Evolutionary conservation across 2,888 invertebrate species (phyloP).

Genomic region (Alsophila aescularia): DNA sequence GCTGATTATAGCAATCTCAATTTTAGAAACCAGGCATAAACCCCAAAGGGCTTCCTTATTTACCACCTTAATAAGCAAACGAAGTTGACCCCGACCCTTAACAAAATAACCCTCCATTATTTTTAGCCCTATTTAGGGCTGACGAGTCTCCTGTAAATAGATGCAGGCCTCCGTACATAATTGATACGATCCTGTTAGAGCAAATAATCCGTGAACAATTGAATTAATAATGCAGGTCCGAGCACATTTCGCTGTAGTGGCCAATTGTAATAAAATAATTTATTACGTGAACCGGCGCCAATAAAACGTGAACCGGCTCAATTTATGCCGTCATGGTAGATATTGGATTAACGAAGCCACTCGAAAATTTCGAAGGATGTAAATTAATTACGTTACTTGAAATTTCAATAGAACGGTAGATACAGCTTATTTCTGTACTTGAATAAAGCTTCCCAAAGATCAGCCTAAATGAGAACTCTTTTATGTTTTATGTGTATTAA

Average conservation of each 20-base stretch:
- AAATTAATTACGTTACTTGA: background rate
- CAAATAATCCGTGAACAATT: conserved; percentile 52
- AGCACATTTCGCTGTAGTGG: conserved; percentile 33
- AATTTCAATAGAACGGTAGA: background rate
- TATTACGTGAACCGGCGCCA: conserved; percentile 41
- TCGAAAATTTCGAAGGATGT: conserved; percentile 7
- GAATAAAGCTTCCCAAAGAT: too few species aligned
- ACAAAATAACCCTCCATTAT: conserved; percentile 17
- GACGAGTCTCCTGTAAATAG: conserved; percentile 38
- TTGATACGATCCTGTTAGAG: conserved; percentile 49
- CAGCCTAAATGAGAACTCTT: too few species aligned
- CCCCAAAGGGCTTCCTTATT: conserved; percentile 18
- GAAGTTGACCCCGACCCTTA: conserved; percentile 15
- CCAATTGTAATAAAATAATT: conserved; percentile 33
- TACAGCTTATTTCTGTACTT: background rate
- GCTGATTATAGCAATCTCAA: background rate
- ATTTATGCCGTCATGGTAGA: conserved; percentile 35
- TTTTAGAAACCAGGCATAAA: conserved; percentile 9
- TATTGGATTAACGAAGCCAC: conserved; percentile 30
- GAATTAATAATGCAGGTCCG: conserved; percentile 49
- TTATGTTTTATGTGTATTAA: too few species aligned
- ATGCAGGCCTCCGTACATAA: conserved; percentile 50
- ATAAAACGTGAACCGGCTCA: conserved; percentile 22
- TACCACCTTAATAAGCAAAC: conserved; percentile 24
- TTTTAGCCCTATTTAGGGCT: conserved; percentile 11